Evolutionary conservation across 2,113 vertebrate species (phyloP), one percentile per base, ranked within the genome.

Genomic region (Emydura subglobosa): DNA sequence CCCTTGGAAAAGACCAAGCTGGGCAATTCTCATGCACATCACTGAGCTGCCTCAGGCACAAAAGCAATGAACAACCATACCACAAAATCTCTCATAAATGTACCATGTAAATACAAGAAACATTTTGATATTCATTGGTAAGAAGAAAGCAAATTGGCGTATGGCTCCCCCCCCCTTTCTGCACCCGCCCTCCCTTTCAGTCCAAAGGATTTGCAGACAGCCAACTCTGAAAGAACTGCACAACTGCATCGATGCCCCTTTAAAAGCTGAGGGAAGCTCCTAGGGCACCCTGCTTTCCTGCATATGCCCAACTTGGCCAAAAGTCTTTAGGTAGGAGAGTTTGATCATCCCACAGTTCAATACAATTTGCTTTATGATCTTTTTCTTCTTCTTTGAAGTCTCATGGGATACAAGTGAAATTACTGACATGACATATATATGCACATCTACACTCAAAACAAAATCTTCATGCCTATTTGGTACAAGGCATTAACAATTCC

Each of bases 21-120:
- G 83, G 82, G 80, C 86, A 83, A 83, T 89, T 92, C 93, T 92
- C 49, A 72, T 90, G 83, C 84, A 54, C 57, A 87, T 90, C 86
- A 79, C 50, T 54, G 50, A 68, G 47, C 55, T 61, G 84, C 86
- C 88, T 55, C 21, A 92, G 84, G 94, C 31, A 59, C 50, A 65
- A 53, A 39, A 34, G 57, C 88, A 83, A 29, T 34, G 49, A 61
- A 39, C 31, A 44, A 83, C 25, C 88, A 82, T 74, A 92, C 90
- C 44, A 59, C 31, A 44, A 80, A 80, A 81, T 85, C 76, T 47
- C 68, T 87, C 39, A 57, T 90, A 95, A 92, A 92, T 44, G 65
- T 82, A 59, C 83, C 24, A 49, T 85, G 88, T 87, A 84, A 87
- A 87, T 95, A 80, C 86, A 87, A 85, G 84, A 83, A 83, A 39